Evolutionary conservation across 2,888 invertebrate species (phyloP), one percentile per base, ranked within the genome.

Genomic region (Xylota sylvarum): DNA sequence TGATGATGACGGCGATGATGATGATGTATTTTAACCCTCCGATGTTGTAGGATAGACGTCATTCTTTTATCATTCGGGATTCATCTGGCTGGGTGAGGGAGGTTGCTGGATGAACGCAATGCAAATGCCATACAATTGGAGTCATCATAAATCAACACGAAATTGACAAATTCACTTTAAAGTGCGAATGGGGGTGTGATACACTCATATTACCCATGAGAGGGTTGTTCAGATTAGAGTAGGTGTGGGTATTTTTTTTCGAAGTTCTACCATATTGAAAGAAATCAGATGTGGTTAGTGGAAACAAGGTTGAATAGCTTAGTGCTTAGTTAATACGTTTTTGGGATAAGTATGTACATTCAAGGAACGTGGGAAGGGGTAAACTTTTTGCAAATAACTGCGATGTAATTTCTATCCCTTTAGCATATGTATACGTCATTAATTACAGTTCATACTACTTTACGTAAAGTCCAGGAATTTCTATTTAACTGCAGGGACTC

Each of bases 1-100:
- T 72, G 58, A 35, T 60, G 72, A 72, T 58, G 46, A 12, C 48
- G 58, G 14, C n/a, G 40, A 23, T 32, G 64, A 43, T 32, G 19
- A 52, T 74, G 55, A 35, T 56, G 43, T 35, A 32, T 55, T 55
- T 64, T 1, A 46, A 9, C n/a, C 60, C 37, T 7, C 32, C 12
- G 17, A 3, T 12, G n/a, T 2, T 27, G 58, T 17, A 23, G 23
- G 23, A 9, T 32, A 23, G 10, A 30, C 27, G 32, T 19, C 17
- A 3, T 48, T 35, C 10, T 48, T 58, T 72, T 60, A 58, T 60
- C 48, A 72, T 48, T 37, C 23, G n/a, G n/a, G 5, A 27, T 32
- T 70, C 58, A 70, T 32, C 43, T 60, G 40, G 10, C 19, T 46
- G 14, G 43, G n/a, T 50, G 17, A 27, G 30, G 30, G 35, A 5